phyloP scores from a whole-genome alignment of 2,113 vertebrate genomes.

The Synodontis membranacea region DNA sequence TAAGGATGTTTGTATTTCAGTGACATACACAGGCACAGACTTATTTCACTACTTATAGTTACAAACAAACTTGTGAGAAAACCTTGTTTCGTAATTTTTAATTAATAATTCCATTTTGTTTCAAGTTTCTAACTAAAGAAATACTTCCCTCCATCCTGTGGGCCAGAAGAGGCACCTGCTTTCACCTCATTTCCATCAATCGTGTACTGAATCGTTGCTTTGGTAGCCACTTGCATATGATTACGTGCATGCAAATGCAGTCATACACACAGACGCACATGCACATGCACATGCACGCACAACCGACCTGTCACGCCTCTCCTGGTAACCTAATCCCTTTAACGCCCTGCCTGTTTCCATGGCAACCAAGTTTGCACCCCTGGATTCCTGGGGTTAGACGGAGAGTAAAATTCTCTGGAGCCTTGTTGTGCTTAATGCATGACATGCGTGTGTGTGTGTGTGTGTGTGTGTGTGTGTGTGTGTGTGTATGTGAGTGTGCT shows the following conservation, averaged over 20 bases:
- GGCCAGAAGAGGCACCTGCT: background rate
- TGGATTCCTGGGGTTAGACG: slow-evolving; percentile 24
- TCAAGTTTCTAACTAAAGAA: background rate
- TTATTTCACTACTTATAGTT: background rate
- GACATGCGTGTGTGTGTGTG: background rate
- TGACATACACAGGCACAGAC: background rate
- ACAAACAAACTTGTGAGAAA: background rate
- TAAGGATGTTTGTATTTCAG: background rate
- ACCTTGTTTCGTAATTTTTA: background rate
- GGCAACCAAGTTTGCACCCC: slow-evolving; percentile 50
- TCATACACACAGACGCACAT: background rate
- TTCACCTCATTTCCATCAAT: background rate
- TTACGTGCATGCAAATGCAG: background rate
- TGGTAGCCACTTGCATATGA: background rate
- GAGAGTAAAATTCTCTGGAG: slow-evolving; percentile 12
- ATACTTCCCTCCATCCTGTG: background rate
- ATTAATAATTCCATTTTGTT: background rate
- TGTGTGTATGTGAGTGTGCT: background rate
- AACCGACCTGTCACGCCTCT: background rate
- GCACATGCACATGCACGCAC: background rate
- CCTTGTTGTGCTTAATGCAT: slow-evolving; percentile 4
- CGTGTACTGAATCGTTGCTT: background rate
- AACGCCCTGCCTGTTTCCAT: slow-evolving; percentile 50
- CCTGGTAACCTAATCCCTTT: slow-evolving; percentile 34
- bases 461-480: background rate